Base-by-base conservation (phyloP, 2,113 vertebrate species). In the Lamprotornis superbus region DNA sequence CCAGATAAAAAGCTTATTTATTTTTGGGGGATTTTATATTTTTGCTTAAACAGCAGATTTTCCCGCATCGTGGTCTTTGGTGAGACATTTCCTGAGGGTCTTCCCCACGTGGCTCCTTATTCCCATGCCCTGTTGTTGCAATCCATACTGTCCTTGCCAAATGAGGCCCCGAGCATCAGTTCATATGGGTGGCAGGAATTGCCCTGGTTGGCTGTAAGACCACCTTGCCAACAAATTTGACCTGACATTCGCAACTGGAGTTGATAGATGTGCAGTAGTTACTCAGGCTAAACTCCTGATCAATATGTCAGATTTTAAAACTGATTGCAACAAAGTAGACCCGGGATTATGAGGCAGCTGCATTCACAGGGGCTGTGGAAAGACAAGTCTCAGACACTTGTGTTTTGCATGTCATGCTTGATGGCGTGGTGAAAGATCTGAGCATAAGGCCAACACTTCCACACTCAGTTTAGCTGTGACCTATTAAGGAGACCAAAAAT, bases 251-350 rank as follows among this genome's bases (percentile, higher is more conserved):
- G 64, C 93, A 97, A 64, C 83, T 3, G 3, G 82, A 90, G 89
- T 78, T 97, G 97, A 98, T 98, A 94, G 95, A 97, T 97, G 93
- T 94, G 93, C 84, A 87, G 86, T 90, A 98, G 97, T 98, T 97
- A 97, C 94, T 95, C 93, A 98, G 96, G 97, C 94, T 98, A 97
- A 98, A 97, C 59, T 98, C 96, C 94, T 97, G 97, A 98, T 98
- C 97, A 97, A 97, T 98, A 98, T 96, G 96, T 98, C 97, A 98
- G 97, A 97, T 98, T 97, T 97, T 96, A 97, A 97, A 97, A 96
- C 95, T 49, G 95, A 98, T 98, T 97, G 94, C 91, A 90, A 74
- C 80, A 76, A 94, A 97, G 87, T 94, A 91, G 94, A 95, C 70
- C 82, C 2, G 1, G 90, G 90, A 97, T 97, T 97, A 93, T 81